These are phyloP conservation scores for Dilophus febrilis DNA, from an alignment of 2,888 invertebrate genomes.

Conservation along the genomic window DNA sequence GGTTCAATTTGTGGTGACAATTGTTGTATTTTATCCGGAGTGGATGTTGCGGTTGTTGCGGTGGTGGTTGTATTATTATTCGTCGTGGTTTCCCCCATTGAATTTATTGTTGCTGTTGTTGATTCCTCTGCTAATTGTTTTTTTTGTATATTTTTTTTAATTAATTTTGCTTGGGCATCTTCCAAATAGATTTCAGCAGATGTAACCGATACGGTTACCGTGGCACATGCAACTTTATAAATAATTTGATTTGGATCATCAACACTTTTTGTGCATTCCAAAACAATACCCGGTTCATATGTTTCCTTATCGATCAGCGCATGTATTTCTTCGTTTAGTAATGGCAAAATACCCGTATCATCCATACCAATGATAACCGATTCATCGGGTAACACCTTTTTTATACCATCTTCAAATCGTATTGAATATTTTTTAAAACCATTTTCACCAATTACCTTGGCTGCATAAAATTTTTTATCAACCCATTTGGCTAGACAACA, in stretches of 20 bases:
- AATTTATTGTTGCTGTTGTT: too few species aligned
- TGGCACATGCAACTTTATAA: conserved; percentile 16
- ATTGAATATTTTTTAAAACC: conserved; percentile 42
- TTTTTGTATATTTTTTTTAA: too few species aligned
- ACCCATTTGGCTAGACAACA: conserved; percentile 48
- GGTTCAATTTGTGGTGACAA: too few species aligned
- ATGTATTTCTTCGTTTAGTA: conserved; percentile 37
- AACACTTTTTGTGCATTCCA: conserved; percentile 23
- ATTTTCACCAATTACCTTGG: conserved; percentile 37
- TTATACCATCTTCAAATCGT: conserved; percentile 44
- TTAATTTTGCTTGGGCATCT: conserved; percentile 36
- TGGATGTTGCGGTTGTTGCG: too few species aligned
- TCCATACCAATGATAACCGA: conserved; percentile 40
- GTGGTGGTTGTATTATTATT: too few species aligned
- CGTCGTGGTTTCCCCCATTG: too few species aligned
- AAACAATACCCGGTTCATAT: conserved; percentile 32
- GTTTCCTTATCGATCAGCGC: conserved; percentile 36
- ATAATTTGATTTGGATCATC: conserved; percentile 15
- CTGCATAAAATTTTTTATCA: conserved; percentile 49
- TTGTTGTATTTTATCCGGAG: too few species aligned
- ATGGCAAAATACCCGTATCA: conserved; percentile 26
- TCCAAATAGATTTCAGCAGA: conserved; percentile 37
- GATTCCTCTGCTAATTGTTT: too few species aligned
- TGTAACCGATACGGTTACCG: conserved; percentile 34
- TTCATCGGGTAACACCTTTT: conserved; percentile 39